Evolutionary conservation across 2,113 vertebrate genomes (phyloP), one percentile per base, ranked within the genome.

Genomic region (Gobio gobio): DNA sequence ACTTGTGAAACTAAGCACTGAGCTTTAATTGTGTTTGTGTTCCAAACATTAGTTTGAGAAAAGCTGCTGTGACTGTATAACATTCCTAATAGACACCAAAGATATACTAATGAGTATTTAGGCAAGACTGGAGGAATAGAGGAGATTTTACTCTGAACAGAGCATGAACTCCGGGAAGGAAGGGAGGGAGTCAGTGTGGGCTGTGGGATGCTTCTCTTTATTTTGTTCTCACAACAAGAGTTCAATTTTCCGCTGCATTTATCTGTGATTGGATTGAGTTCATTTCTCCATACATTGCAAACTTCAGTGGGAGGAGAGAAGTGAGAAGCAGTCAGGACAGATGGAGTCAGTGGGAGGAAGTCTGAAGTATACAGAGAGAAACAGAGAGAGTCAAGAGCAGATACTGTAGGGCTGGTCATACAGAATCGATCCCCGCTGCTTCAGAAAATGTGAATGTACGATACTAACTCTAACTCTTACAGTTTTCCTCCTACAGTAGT

Each of bases 381-480:
- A 75, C 3, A 51, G 13, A 49, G 49, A 43, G 43, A 59, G 45
- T 64, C 49, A 83, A 61, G 84, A 20, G 61, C 10, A 81, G 51
- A 72, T 5, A 82, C 45, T 18, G 54, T 22, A 10, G 72, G 85
- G 78, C 84, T 29, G 86, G 89, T 92, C 88, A 92, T 91, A 89
- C 75, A 88, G 45, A 92, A 92, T 92, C 90, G 90, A 94, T 93
- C 87, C 63, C 66, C 47, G 85, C 43, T 84, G 78, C 82, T 90
- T 93, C 82, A 86, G 78, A 85, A 86, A 83, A 81, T 78, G 76
- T 85, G 81, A 85, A 86, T 18, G 73, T 73, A 90, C 33, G 2
- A 22, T 10, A 51, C 64, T 58, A 20, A 26, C 59, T 59, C 36
- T 4, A 72, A 2, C 70, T 16, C 43, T n/a, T 43, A 43, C 4